These are phyloP conservation scores for Percopsis transmontana DNA, from an alignment of 2,113 vertebrate species.

Conservation along the genomic window DNA sequence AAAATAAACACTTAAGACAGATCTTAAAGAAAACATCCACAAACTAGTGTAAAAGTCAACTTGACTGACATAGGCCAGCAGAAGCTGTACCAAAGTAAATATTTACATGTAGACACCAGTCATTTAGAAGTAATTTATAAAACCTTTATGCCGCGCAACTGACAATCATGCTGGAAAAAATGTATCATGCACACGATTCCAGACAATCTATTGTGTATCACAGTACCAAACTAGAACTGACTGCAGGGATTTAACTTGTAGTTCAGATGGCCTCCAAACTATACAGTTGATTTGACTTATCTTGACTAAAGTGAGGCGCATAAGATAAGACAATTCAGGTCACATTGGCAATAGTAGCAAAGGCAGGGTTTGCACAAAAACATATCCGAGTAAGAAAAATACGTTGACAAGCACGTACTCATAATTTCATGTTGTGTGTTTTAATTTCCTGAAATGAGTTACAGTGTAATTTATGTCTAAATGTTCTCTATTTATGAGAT, in stretches of 20 bases:
- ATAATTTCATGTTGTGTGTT: no score
- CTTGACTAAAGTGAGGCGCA: background rate
- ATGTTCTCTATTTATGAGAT: background rate
- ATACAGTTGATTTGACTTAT: background rate
- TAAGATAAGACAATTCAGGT: background rate
- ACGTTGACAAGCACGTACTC: no score
- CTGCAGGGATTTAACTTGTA: background rate
- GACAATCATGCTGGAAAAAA: constrained; percentile 12
- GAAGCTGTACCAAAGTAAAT: constrained; percentile 28
- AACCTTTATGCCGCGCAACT: constrained; percentile 15
- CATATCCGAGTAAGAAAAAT: no score
- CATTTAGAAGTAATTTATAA: constrained; percentile 32
- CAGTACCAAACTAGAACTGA: no score
- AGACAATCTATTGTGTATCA: background rate
- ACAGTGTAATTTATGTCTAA: background rate
- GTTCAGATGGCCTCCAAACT: background rate
- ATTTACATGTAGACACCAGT: background rate
- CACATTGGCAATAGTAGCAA: background rate
- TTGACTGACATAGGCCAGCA: constrained; percentile 30
- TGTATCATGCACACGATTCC: background rate
- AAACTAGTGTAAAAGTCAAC: constrained; percentile 17
- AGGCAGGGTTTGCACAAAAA: no score
- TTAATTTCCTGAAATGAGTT: no score
- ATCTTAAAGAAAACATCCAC: constrained; percentile 35
- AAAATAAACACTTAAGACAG: constrained; percentile 23